phyloP scores from a whole-genome alignment of 2,888 invertebrate genomes.

The Anthrax anthrax region DNA sequence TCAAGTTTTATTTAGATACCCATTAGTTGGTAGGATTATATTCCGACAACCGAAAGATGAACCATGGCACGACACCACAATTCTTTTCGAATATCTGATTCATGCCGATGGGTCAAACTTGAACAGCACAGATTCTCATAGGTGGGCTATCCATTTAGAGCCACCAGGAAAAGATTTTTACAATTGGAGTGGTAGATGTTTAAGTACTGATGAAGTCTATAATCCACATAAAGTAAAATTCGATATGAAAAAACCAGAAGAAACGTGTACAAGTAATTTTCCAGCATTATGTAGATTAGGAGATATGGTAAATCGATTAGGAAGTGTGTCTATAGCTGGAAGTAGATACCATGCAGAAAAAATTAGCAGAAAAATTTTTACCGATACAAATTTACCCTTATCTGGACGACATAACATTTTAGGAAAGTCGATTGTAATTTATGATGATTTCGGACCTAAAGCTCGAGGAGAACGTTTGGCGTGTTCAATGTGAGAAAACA shows the following conservation, averaged over 20 bases:
- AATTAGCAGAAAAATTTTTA: slow-evolving; percentile 61
- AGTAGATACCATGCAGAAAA: slow-evolving; percentile 46
- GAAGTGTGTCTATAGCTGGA: slow-evolving; percentile 59
- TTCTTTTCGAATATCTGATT: slow-evolving; percentile 69
- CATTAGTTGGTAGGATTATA: slow-evolving; percentile 69
- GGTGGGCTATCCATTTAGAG: slow-evolving; percentile 71
- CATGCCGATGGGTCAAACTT: slow-evolving; percentile 73
- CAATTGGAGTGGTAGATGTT: slow-evolving; percentile 75
- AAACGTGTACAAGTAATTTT: slow-evolving; percentile 41
- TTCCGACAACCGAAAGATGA: slow-evolving; percentile 67
- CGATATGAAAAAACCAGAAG: slow-evolving; percentile 42
- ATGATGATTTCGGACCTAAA: slow-evolving; percentile 74
- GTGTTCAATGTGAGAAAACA: slow-evolving; percentile 58
- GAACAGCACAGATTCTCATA: slow-evolving; percentile 57
- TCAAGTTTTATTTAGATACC: slow-evolving; percentile 70
- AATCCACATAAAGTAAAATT: slow-evolving; percentile 62
- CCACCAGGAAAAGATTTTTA: slow-evolving; percentile 78
- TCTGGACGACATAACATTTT: slow-evolving; percentile 59
- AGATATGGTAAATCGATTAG: slow-evolving; percentile 59
- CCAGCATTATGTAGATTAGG: slow-evolving; percentile 58
- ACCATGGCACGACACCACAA: slow-evolving; percentile 71
- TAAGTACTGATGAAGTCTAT: slow-evolving; percentile 60
- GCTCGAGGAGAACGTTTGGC: slow-evolving; percentile 79
- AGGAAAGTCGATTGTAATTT: slow-evolving; percentile 72
- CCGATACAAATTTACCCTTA: slow-evolving; percentile 61